phyloP scores from a whole-genome alignment of 2,888 invertebrate genomes.

The Cactoblastis cactorum region DNA sequence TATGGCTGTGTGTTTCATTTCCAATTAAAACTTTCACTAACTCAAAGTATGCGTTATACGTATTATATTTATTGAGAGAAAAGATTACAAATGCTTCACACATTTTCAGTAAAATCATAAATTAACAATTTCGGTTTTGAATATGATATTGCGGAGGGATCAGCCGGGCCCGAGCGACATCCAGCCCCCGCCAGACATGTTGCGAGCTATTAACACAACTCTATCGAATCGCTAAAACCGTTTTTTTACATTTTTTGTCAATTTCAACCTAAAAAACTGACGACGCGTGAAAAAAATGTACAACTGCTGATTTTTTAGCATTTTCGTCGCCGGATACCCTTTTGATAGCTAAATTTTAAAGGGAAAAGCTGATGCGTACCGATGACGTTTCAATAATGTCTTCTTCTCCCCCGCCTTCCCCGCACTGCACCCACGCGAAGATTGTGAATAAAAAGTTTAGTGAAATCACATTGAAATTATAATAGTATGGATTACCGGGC shows the following conservation, averaged over 20 bases:
- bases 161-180: neutral
- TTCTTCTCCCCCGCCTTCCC: constrained; percentile 14
- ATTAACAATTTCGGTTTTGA: neutral
- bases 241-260: neutral
- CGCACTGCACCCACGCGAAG: constrained; percentile 24
- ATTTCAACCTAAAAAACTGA: neutral
- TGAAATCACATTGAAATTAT: neutral
- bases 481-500: constrained; percentile 27
- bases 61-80: neutral
- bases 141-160: constrained; percentile 4
- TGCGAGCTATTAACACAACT: neutral
- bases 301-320: constrained; percentile 48
- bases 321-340: constrained; percentile 42
- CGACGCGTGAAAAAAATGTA: constrained; percentile 35
- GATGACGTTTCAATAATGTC: constrained; percentile 55
- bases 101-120: neutral
- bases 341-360: constrained; percentile 28
- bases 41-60: too few species aligned
- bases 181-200: neutral
- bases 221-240: neutral
- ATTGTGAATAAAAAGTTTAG: constrained; percentile 2
- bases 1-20: too few species aligned
- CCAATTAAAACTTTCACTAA: too few species aligned
- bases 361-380: constrained; percentile 30
- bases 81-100: neutral